phyloP scores from a whole-genome alignment of 2,797 vertebrate species.

The Takifugu ocellatus region DNA sequence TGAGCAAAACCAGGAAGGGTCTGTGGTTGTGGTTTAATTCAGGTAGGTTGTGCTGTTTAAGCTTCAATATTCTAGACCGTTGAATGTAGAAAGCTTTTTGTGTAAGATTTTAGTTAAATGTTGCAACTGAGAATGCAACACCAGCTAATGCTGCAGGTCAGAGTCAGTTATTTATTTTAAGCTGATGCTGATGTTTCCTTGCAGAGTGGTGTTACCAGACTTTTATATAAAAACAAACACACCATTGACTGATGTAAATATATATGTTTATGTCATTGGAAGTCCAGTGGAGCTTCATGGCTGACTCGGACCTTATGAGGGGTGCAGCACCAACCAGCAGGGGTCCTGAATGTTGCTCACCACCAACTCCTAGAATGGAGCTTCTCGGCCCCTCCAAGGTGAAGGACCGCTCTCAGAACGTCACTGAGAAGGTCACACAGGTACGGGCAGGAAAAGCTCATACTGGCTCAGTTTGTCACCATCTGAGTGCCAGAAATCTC shows the following conservation, averaged over 20 bases:
- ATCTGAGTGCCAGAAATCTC: not conserved
- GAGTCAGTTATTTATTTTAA: too few relatives aligned
- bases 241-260: too few relatives aligned
- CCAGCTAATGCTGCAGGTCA: not conserved
- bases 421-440: slow-evolving; percentile 96
- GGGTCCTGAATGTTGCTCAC: slow-evolving; percentile 76
- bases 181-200: slow-evolving; percentile 14
- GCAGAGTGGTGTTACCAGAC: slow-evolving; percentile 25
- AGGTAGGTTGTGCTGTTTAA: slow-evolving; percentile 46
- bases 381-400: slow-evolving; percentile 87
- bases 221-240: too few relatives aligned
- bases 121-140: not conserved
- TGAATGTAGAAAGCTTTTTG: too few relatives aligned
- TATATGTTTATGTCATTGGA: not conserved
- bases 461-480: not conserved
- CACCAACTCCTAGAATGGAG: slow-evolving; percentile 82
- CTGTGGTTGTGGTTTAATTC: slow-evolving; percentile 36
- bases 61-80: not conserved
- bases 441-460: slow-evolving; percentile 60
- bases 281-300: slow-evolving; percentile 73
- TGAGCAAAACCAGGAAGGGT: slow-evolving; percentile 12
- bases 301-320: slow-evolving; percentile 81
- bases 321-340: slow-evolving; percentile 77
- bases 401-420: slow-evolving; percentile 87
- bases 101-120: too few relatives aligned